Evolutionary conservation across 92 coral and sea anemone genomes (phyloP).

Genomic region (Pocillopora meandrina): DNA sequence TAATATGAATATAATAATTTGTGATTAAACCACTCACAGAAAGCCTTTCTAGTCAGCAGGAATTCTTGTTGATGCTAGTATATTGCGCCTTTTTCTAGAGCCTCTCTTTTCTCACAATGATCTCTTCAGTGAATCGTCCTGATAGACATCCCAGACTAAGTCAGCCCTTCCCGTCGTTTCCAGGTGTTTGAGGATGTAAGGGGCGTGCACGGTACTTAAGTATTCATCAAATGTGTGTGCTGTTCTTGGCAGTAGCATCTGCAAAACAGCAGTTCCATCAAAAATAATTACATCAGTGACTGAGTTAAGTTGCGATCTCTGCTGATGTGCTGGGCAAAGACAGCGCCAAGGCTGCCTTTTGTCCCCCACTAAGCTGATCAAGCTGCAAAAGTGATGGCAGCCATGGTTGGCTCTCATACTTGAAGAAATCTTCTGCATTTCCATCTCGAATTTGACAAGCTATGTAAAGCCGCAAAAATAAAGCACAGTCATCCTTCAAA

Average conservation of each 20-base stretch:
- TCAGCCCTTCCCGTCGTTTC: conserved; percentile 41
- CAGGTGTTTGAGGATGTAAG: conserved; percentile 46
- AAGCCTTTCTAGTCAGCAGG: too few relatives aligned
- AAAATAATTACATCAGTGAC: conserved; percentile 41
- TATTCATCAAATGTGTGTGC: too few relatives aligned
- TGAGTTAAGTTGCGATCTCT: conserved; percentile 3
- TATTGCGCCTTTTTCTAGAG: conserved; percentile 27
- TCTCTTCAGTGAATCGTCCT: conserved; percentile 1
- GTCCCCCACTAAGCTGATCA: conserved; percentile 50
- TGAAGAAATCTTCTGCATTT: conserved; percentile 32
- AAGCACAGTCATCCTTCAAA: too few relatives aligned
- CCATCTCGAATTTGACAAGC: conserved; percentile 15
- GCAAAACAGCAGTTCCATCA: too few relatives aligned
- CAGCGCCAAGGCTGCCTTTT: conserved; percentile 56
- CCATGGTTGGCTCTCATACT: conserved; percentile 59
- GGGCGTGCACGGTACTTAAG: too few relatives aligned
- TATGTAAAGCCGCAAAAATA: conserved; percentile 19
- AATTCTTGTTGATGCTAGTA: too few relatives aligned
- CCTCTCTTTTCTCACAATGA: conserved; percentile 42
- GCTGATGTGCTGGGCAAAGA: conserved; percentile 23
- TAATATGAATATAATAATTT: too few relatives aligned
- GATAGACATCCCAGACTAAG: conserved; percentile 47
- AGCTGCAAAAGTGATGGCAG: conserved; percentile 60
- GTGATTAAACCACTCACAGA: too few relatives aligned
- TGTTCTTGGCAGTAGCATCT: too few relatives aligned